Conservation (phyloP, 2,113 vertebrate genomes). For the Leiothrix lutea region DNA sequence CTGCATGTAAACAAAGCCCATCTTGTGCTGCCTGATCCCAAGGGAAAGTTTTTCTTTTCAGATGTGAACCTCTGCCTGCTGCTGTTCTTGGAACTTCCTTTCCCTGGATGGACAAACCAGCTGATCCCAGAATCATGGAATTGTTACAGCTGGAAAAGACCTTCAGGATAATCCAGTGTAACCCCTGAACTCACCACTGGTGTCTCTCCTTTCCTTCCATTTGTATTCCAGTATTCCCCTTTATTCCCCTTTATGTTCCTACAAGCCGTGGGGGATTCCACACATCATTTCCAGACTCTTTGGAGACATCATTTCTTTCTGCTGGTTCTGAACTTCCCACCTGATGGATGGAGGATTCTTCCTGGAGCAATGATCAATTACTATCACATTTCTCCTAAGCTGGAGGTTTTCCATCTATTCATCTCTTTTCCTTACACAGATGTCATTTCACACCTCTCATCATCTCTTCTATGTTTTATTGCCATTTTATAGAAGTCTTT, state of each 20-base stretch:
- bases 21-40: background rate
- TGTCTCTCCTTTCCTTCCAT: background rate
- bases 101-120: background rate
- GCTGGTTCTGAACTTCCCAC: background rate
- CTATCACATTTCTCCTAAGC: background rate
- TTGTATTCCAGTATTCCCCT: accelerated
- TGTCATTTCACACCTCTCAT: background rate
- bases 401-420: background rate
- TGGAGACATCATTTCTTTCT: background rate
- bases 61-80: background rate
- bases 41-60: background rate
- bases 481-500: background rate
- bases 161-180: too few relatives aligned
- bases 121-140: background rate
- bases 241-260: background rate
- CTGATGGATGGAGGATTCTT: background rate
- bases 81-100: background rate
- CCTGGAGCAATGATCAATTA: background rate
- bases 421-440: background rate
- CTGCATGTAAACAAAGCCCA: background rate
- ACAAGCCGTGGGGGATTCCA: background rate
- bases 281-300: background rate
- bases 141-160: background rate
- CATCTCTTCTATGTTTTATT: background rate
- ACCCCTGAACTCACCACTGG: accelerated